Conservation (phyloP, 1,140 invertebrate genomes). For the Drosophila setifemur region DNA sequence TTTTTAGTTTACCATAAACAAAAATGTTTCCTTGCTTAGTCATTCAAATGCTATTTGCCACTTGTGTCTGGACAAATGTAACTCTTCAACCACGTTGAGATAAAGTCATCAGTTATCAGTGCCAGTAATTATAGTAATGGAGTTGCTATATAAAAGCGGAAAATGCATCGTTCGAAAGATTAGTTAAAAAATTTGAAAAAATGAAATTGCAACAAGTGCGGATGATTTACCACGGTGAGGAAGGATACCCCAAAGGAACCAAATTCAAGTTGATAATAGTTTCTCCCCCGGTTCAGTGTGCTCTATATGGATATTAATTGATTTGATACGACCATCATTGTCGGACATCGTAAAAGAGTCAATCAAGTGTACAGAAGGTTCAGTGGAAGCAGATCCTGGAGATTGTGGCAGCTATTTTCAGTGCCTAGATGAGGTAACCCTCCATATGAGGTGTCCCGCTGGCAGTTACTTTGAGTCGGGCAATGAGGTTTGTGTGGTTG, state of each 20-base stretch:
- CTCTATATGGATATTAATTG: not conserved
- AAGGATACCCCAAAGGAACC: not conserved
- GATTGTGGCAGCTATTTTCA: slow-evolving; percentile 50
- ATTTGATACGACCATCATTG: not conserved
- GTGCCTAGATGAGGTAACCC: slow-evolving; percentile 30
- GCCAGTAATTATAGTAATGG: slow-evolving; percentile 17
- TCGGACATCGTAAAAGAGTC: not conserved
- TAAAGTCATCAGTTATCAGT: slow-evolving; percentile 26
- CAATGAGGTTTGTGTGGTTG: slow-evolving; percentile 44
- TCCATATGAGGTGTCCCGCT: slow-evolving; percentile 17
- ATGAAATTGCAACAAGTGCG: slow-evolving; percentile 23
- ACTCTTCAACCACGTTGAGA: not conserved
- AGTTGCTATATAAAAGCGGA: slow-evolving; percentile 37
- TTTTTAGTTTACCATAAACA: slow-evolving; percentile 2
- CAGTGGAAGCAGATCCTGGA: slow-evolving; percentile 4
- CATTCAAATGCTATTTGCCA: slow-evolving; percentile 5
- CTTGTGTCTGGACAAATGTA: slow-evolving; percentile 27
- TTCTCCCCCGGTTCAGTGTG: slow-evolving; percentile 6
- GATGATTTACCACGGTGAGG: slow-evolving; percentile 29
- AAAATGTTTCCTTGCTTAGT: not conserved
- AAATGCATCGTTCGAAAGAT: not conserved
- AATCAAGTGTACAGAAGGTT: slow-evolving; percentile 30
- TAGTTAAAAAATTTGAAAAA: slow-evolving; percentile 1
- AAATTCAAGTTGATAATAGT: not conserved
- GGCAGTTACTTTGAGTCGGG: slow-evolving; percentile 42